Evolutionary conservation across 2,888 invertebrate genomes (phyloP).

Genomic region (Ennomos fuscantarius): DNA sequence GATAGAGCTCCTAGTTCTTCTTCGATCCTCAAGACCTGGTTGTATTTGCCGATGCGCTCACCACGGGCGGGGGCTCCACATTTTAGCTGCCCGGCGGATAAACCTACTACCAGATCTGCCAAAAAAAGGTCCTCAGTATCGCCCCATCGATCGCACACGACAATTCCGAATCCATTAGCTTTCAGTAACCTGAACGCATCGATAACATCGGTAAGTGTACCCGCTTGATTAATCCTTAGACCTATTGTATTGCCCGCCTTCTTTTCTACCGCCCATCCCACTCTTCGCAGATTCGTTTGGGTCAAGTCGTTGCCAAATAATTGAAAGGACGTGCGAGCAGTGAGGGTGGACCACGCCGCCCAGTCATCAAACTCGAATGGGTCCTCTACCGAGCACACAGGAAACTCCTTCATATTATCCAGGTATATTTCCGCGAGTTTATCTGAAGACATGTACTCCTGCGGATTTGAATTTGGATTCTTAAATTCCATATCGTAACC

Average conservation of each 20-base stretch:
- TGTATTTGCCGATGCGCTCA: constrained; percentile 98
- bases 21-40: constrained; percentile 98
- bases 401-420: constrained; percentile 95
- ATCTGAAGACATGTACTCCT: constrained; percentile 92
- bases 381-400: constrained; percentile 98
- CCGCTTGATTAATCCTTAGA: constrained; percentile 98
- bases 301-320: constrained; percentile 97
- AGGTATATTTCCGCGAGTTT: constrained; percentile 94
- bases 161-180: constrained; percentile 96
- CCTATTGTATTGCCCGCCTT: constrained; percentile 97
- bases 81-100: constrained; percentile 99
- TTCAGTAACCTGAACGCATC: constrained; percentile 96
- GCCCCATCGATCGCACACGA: constrained; percentile 88
- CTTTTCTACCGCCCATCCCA: constrained; percentile 96
- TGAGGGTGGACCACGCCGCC: constrained; percentile 95
- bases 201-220: constrained; percentile 98
- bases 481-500: constrained; percentile 99
- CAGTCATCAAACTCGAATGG: constrained; percentile 99
- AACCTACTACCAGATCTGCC: constrained; percentile 98
- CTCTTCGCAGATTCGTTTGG: constrained; percentile 95
- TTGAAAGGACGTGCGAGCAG: constrained; percentile 89
- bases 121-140: constrained; percentile 99
- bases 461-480: constrained; percentile 95
- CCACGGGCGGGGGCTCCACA: constrained; percentile 99
- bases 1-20: constrained; percentile 97